These are phyloP conservation scores for Atherinomorus stipes DNA, from an alignment of 2,113 vertebrate genomes.

Conservation along the genomic window DNA sequence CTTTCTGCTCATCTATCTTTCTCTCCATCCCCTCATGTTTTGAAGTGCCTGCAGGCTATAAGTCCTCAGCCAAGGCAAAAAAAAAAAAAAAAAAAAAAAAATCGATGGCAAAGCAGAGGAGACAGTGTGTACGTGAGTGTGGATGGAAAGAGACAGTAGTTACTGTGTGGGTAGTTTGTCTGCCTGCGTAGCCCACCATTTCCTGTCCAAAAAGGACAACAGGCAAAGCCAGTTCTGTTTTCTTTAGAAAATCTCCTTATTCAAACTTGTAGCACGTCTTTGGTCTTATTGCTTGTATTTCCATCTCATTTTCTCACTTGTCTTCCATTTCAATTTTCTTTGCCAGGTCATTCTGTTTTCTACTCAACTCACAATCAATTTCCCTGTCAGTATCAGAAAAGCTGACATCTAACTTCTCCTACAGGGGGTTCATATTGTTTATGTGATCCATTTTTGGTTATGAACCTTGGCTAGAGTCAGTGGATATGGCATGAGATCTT, in stretches of 20 bases:
- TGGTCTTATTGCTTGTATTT: not conserved
- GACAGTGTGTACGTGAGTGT: slow-evolving; percentile 25
- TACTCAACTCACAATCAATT: not conserved
- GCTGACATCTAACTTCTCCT: slow-evolving; percentile 21
- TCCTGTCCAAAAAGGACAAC: slow-evolving; percentile 53
- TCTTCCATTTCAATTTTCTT: slow-evolving; percentile 8
- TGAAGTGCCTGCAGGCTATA: slow-evolving; percentile 54
- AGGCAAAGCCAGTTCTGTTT: slow-evolving; percentile 35
- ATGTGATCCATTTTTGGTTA: not conserved
- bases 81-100: too few species aligned
- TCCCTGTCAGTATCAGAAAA: slow-evolving; percentile 19
- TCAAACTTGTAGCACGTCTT: not conserved
- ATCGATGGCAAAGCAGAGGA: slow-evolving; percentile 59
- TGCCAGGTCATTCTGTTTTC: not conserved
- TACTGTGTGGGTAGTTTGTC: slow-evolving; percentile 65
- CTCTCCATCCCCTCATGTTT: slow-evolving; percentile 30
- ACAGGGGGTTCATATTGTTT: not conserved
- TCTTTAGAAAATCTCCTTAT: slow-evolving; percentile 69
- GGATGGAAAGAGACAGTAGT: slow-evolving; percentile 46
- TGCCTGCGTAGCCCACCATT: slow-evolving; percentile 47
- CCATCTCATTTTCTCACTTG: slow-evolving; percentile 10
- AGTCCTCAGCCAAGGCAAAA: slow-evolving; percentile 58
- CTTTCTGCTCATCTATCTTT: not conserved
- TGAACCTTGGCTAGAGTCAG: slow-evolving; percentile 13
- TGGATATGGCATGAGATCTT: slow-evolving; percentile 21